Evolutionary conservation across 2,113 vertebrate genomes (phyloP).

Genomic region (Perca flavescens): DNA sequence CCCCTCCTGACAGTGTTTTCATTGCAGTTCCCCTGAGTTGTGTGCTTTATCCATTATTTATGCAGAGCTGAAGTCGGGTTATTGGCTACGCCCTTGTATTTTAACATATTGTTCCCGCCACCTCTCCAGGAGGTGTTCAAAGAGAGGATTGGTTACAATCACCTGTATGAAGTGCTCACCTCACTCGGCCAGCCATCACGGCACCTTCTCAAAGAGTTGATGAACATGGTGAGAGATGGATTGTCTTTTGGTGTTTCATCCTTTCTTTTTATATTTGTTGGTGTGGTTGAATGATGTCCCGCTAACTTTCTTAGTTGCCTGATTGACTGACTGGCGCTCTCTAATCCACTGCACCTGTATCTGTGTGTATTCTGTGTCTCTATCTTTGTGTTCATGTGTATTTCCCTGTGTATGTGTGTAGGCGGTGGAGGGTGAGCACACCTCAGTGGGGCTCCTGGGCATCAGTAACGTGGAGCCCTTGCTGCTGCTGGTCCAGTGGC

Average conservation of each 20-base stretch:
- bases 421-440: constrained; percentile 98
- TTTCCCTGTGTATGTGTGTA: constrained; percentile 49
- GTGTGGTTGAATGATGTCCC: not conserved
- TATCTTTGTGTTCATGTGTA: not conserved
- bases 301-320: no score
- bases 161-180: constrained; percentile 94
- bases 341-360: not conserved
- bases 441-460: constrained; percentile 94
- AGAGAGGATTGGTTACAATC: constrained; percentile 96
- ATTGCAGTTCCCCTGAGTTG: no score
- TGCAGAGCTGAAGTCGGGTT: not conserved
- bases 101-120: not conserved
- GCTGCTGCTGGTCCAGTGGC: constrained; percentile 95
- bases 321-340: not conserved
- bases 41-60: no score
- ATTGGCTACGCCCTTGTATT: not conserved
- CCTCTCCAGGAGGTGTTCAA: constrained; percentile 95
- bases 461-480: constrained; percentile 98
- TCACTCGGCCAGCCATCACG: constrained; percentile 93
- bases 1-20: no score
- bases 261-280: not conserved
- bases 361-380: not conserved
- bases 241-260: constrained; percentile 1
- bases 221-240: constrained; percentile 93
- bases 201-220: constrained; percentile 95